Evolutionary conservation across 2,113 vertebrate genomes (phyloP).

Genomic region (Dipodomys stephensi): DNA sequence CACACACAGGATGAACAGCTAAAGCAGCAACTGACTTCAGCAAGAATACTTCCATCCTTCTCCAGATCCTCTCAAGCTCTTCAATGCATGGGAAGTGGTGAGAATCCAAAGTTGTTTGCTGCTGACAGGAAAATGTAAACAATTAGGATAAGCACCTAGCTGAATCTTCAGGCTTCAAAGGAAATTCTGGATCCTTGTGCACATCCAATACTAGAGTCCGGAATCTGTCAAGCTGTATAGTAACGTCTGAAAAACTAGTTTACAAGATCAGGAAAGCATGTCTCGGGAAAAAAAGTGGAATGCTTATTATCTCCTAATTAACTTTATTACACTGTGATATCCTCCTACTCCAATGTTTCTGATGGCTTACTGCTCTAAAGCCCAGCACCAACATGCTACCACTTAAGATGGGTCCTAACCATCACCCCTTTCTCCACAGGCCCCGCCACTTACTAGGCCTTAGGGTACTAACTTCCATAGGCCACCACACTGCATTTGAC

Average conservation of each 20-base stretch:
- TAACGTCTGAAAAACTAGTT: not conserved
- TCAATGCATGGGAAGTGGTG: not conserved
- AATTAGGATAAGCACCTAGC: not conserved
- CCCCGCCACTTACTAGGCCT: not conserved
- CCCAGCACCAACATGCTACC: no score
- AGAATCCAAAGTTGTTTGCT: not conserved
- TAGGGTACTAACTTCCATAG: not conserved
- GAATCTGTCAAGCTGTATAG: not conserved
- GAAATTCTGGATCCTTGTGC: not conserved
- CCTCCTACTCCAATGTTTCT: not conserved
- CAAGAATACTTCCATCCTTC: not conserved
- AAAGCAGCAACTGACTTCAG: not conserved
- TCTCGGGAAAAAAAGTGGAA: not conserved
- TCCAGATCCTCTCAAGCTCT: not conserved
- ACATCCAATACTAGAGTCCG: not conserved
- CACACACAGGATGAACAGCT: not conserved
- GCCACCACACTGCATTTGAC: fast-evolving
- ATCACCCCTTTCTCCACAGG: no score
- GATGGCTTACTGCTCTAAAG: not conserved
- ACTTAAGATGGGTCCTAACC: no score
- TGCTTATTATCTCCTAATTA: not conserved
- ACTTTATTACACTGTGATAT: not conserved
- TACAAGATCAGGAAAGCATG: not conserved
- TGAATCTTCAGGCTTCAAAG: not conserved
- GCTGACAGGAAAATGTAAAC: not conserved